phyloP scores from a whole-genome alignment of 2,113 vertebrate genomes.

The Hirundichthys speculiger region DNA sequence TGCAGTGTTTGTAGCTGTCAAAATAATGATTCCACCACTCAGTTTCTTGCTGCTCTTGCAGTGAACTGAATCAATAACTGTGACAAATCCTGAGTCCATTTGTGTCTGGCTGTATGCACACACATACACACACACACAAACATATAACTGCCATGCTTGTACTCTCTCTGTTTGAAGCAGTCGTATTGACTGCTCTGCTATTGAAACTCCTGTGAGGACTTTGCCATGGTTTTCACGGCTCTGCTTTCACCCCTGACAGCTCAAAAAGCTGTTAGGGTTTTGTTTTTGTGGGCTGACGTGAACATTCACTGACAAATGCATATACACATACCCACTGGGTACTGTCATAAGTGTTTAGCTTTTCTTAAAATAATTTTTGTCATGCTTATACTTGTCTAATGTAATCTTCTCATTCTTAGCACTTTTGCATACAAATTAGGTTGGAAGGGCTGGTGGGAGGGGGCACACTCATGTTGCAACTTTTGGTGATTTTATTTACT shows the following conservation, averaged over 20 bases:
- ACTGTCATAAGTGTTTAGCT: neutral
- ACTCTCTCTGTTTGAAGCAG: conserved; percentile 45
- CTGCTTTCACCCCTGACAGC: conserved; percentile 46
- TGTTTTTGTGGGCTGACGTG: conserved; percentile 9
- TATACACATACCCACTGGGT: neutral
- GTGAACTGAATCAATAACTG: conserved; percentile 60
- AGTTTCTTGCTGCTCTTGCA: conserved; percentile 56
- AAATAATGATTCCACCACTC: conserved; percentile 65
- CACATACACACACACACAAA: conserved; percentile 48
- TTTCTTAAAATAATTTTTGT: neutral
- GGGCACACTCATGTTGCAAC: neutral
- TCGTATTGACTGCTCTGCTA: conserved; percentile 56
- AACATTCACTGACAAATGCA: conserved; percentile 1
- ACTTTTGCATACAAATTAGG: too few species aligned
- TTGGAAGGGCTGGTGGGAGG: too few species aligned
- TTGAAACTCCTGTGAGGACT: conserved; percentile 48
- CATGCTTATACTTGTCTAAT: too few species aligned
- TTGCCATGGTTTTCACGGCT: conserved; percentile 39
- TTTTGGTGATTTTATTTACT: neutral
- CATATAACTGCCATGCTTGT: conserved; percentile 30
- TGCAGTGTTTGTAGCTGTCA: conserved; percentile 55
- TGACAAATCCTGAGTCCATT: conserved; percentile 53
- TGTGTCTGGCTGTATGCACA: conserved; percentile 19
- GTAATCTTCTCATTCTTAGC: too few species aligned
- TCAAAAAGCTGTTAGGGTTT: conserved; percentile 20